Conservation (phyloP, 1,140 invertebrate genomes). For the Drosophila repleta region DNA sequence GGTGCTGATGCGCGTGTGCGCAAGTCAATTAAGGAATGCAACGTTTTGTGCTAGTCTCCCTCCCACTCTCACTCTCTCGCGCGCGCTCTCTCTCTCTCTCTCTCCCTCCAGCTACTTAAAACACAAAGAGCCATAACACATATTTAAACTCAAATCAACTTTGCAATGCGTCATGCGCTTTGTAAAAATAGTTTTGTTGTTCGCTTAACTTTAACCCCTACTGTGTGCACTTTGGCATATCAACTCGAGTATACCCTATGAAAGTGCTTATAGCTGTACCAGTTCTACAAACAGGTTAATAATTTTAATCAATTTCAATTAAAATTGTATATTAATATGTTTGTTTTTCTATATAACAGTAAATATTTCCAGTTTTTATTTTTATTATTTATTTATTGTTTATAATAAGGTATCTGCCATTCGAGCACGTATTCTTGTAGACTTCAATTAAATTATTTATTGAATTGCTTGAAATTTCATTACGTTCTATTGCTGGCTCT, state of each 20-base stretch:
- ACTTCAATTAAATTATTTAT: background rate
- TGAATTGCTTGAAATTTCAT: constrained; percentile 1
- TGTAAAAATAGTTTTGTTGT: constrained; percentile 47
- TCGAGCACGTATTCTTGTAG: background rate
- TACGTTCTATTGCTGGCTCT: background rate
- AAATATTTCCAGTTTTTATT: background rate
- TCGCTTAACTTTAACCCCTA: constrained; percentile 22
- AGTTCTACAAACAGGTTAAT: background rate
- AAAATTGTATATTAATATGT: background rate
- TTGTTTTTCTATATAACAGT: background rate
- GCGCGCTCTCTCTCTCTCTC: constrained; percentile 3
- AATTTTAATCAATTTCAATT: background rate
- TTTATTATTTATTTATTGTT: background rate
- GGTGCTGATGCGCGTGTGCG: constrained; percentile 64
- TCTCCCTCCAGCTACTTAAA: background rate
- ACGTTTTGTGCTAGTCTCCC: constrained; percentile 21
- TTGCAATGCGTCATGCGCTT: constrained; percentile 51
- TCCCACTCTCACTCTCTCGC: background rate
- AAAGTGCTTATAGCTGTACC: no score
- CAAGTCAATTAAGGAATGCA: constrained; percentile 74
- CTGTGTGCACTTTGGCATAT: constrained; percentile 6
- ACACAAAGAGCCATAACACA: constrained; percentile 18
- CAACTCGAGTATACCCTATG: constrained; percentile 1
- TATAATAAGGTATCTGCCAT: background rate
- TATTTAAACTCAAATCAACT: constrained; percentile 22